phyloP scores from a whole-genome alignment of 1,140 invertebrate species.

The Apis laboriosa region DNA sequence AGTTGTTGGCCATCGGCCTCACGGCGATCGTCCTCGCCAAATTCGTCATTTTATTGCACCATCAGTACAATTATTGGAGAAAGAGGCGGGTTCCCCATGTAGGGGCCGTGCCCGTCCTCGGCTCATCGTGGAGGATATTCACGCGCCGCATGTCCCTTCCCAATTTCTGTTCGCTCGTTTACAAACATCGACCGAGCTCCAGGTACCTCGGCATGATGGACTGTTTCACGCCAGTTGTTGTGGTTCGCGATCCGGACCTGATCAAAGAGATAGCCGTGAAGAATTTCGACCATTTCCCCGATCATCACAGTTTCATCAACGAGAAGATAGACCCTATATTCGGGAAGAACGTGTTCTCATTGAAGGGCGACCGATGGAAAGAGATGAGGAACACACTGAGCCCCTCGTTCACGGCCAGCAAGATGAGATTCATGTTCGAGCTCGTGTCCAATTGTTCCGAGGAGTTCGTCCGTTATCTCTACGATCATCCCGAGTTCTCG shows the following conservation, averaged over 20 bases:
- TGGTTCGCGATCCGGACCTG: slow-evolving; percentile 82
- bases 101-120: background rate
- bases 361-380: slow-evolving; percentile 76
- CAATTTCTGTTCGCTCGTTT: slow-evolving; percentile 19
- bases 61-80: slow-evolving; percentile 50
- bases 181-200: slow-evolving; percentile 12
- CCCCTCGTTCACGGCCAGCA: slow-evolving; percentile 77
- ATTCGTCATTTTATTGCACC: background rate
- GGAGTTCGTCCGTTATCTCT: slow-evolving; percentile 55
- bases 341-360: slow-evolving; percentile 72
- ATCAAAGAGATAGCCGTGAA: slow-evolving; percentile 84
- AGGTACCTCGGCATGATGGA: slow-evolving; percentile 80
- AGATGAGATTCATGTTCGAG: slow-evolving; percentile 80
- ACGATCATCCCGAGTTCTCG: slow-evolving; percentile 33
- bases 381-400: slow-evolving; percentile 77
- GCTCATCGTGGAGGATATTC: slow-evolving; percentile 7
- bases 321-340: slow-evolving; percentile 73
- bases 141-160: background rate
- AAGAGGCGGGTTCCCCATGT: slow-evolving; percentile 10
- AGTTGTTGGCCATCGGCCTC: background rate
- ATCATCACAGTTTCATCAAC: slow-evolving; percentile 77
- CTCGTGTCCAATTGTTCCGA: slow-evolving; percentile 74
- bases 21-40: background rate
- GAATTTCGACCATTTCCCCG: slow-evolving; percentile 85
- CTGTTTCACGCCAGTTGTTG: slow-evolving; percentile 79